phyloP scores from a whole-genome alignment of 2,888 invertebrate genomes.

The Nomada goodeniana region DNA sequence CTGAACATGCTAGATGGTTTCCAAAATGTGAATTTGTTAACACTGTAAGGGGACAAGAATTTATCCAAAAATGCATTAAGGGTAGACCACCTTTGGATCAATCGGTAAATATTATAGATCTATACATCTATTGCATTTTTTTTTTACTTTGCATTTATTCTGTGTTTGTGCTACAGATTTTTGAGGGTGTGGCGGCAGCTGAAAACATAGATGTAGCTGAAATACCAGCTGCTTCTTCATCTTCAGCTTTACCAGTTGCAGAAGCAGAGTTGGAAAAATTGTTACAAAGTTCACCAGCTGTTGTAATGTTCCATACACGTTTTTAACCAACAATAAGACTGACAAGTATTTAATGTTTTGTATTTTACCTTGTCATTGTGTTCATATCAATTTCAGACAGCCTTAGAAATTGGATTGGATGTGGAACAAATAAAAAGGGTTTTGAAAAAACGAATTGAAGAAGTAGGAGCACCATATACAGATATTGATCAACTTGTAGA shows the following conservation, averaged over 20 bases:
- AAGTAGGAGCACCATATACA: conserved; percentile 87
- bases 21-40: conserved; percentile 94
- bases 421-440: conserved; percentile 86
- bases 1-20: conserved; percentile 97
- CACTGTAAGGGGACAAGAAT: conserved; percentile 92
- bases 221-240: conserved; percentile 63
- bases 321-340: background rate
- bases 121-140: conserved; percentile 13
- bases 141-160: background rate
- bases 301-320: conserved; percentile 69
- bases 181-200: conserved; percentile 69
- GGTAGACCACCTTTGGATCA: conserved; percentile 78
- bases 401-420: conserved; percentile 87
- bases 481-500: conserved; percentile 90
- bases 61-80: conserved; percentile 86
- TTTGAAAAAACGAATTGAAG: conserved; percentile 86
- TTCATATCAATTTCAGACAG: conserved; percentile 82
- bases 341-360: background rate
- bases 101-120: conserved; percentile 65
- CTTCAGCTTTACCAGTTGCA: conserved; percentile 55
- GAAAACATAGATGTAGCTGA: conserved; percentile 60
- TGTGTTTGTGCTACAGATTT: conserved; percentile 66
- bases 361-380: background rate
- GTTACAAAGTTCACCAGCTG: conserved; percentile 77
- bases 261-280: conserved; percentile 78